phyloP scores from a whole-genome alignment of 2,113 vertebrate genomes.

The Neodon shergylaensis region DNA sequence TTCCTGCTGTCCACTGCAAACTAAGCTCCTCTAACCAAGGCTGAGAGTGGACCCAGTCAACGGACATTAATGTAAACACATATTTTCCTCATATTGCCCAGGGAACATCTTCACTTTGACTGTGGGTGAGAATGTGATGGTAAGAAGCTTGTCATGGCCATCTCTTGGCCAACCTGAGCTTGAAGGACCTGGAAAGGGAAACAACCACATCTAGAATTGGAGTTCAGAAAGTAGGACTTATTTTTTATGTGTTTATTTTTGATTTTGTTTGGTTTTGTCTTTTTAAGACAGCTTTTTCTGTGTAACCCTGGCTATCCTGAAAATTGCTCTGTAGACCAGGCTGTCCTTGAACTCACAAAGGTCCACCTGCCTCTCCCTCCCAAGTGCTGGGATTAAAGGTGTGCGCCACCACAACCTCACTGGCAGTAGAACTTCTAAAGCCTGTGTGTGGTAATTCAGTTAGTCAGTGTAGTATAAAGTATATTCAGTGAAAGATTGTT shows the following conservation, averaged over 20 bases:
- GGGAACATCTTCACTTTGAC: neutral
- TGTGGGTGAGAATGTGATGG: neutral
- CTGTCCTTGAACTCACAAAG: neutral
- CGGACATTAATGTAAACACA: neutral
- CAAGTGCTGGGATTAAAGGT: neutral
- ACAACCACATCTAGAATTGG: neutral
- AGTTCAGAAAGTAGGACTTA: neutral
- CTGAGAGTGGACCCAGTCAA: neutral
- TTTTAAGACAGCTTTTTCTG: neutral
- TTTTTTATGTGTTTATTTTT: too few relatives aligned
- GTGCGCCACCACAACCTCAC: neutral
- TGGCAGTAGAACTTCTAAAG: neutral
- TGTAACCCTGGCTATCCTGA: neutral
- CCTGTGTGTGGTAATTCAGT: neutral
- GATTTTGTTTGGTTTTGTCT: neutral
- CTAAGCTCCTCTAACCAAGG: neutral
- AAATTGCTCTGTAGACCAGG: neutral
- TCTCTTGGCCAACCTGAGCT: neutral
- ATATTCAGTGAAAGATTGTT: neutral
- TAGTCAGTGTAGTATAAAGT: neutral
- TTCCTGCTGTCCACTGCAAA: neutral
- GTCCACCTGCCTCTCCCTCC: neutral
- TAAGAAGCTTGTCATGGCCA: neutral
- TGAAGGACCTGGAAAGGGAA: neutral
- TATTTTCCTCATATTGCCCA: neutral